phyloP scores from a whole-genome alignment of 2,113 vertebrate species.

The Apteryx mantelli region DNA sequence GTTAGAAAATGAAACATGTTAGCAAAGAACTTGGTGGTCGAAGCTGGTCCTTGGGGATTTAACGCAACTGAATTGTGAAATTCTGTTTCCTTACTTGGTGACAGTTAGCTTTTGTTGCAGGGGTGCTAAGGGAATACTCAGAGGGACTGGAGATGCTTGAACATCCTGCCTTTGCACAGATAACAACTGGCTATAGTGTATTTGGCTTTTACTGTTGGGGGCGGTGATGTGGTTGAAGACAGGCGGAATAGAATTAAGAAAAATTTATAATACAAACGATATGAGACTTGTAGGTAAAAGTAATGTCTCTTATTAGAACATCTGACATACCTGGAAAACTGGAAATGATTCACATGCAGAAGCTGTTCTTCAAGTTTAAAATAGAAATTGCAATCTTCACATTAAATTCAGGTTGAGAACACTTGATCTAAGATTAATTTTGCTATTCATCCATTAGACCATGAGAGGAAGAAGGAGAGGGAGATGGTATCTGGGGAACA shows the following conservation, averaged over 20 bases:
- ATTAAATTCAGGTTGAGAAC: not conserved
- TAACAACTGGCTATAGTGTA: not conserved
- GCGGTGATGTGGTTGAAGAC: not conserved
- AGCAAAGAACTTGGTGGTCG: not conserved
- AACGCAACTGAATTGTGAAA: not conserved
- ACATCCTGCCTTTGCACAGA: accelerated
- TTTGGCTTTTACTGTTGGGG: not conserved
- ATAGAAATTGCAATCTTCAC: not conserved
- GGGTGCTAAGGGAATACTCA: not conserved
- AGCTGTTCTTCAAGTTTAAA: not conserved
- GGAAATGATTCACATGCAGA: not conserved
- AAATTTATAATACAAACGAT: not conserved
- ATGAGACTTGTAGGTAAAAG: not conserved
- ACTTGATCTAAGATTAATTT: not conserved
- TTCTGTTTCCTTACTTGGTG: not conserved
- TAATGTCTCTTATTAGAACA: not conserved
- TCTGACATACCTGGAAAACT: not conserved
- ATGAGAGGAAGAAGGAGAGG: not conserved
- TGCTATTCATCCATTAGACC: not conserved
- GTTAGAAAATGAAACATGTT: not conserved
- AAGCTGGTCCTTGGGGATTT: not conserved
- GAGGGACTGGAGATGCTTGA: not conserved
- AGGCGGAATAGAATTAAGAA: not conserved
- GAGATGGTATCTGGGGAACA: not conserved
- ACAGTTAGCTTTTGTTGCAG: not conserved